phyloP scores from a whole-genome alignment of 1,140 invertebrate genomes.

The Drosophila subobscura region DNA sequence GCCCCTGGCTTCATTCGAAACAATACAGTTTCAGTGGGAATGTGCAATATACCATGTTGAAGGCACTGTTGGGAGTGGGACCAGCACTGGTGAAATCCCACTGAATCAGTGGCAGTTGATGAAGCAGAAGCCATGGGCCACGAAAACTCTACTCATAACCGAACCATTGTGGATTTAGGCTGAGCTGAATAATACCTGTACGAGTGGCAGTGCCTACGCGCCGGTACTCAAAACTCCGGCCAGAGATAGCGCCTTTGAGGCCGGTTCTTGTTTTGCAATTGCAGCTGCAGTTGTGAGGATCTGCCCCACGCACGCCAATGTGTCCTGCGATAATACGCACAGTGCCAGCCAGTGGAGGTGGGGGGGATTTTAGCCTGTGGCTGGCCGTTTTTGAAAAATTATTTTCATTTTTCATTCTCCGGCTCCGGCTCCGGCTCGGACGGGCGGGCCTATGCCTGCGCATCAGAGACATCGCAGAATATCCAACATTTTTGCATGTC shows the following conservation, averaged over 20 bases:
- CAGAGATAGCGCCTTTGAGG: not conserved
- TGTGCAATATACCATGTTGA: constrained; percentile 21
- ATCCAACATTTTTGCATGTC: not conserved
- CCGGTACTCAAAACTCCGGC: too few relatives aligned
- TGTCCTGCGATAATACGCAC: constrained; percentile 3
- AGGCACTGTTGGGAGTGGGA: not conserved
- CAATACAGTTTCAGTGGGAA: constrained; percentile 55
- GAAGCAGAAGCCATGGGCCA: constrained; percentile 36
- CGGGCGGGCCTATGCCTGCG: not conserved
- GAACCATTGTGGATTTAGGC: constrained; percentile 22
- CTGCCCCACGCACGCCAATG: not conserved
- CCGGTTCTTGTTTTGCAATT: constrained; percentile 4
- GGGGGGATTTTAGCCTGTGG: not conserved
- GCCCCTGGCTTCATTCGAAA: constrained; percentile 45
- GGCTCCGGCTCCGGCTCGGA: too few relatives aligned
- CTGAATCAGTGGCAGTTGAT: constrained; percentile 45
- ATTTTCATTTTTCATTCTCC: constrained; percentile 28
- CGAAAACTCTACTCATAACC: constrained; percentile 31
- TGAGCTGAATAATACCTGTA: constrained; percentile 26
- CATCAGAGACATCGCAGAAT: not conserved
- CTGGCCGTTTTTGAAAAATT: constrained; percentile 32
- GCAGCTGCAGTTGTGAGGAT: constrained; percentile 7
- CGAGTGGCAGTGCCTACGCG: not conserved
- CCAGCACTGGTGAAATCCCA: constrained; percentile 16
- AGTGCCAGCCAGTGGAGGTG: not conserved